Evolutionary conservation across 2,888 invertebrate species (phyloP).

Genomic region (Philopedon plagiatum): DNA sequence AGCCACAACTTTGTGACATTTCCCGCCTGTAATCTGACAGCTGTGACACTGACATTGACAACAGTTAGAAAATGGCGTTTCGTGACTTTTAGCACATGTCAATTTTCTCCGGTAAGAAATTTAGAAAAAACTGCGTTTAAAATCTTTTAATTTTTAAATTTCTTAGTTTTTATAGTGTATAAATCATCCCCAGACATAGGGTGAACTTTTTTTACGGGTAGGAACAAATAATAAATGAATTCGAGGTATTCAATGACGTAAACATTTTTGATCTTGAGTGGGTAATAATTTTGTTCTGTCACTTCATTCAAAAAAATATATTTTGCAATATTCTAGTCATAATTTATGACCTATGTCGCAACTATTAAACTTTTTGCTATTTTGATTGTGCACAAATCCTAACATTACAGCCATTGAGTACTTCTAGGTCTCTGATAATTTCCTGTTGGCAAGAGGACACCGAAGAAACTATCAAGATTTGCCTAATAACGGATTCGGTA

Average conservation of each 20-base stretch:
- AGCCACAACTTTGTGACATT: constrained; percentile 2
- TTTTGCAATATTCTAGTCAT: constrained; percentile 35
- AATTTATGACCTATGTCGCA: constrained; percentile 14
- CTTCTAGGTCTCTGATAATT: constrained; percentile 16
- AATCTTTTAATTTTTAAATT: constrained; percentile 19
- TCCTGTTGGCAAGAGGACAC: constrained; percentile 3
- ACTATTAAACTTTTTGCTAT: not conserved
- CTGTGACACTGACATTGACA: constrained; percentile 20
- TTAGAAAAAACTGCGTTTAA: constrained; percentile 30
- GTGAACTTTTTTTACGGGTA: constrained; percentile 14
- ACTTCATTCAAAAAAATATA: constrained; percentile 47
- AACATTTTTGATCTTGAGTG: constrained; percentile 58
- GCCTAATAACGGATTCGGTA: constrained; percentile 60
- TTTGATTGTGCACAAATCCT: not conserved
- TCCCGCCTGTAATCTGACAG: constrained; percentile 21
- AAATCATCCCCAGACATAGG: constrained; percentile 9
- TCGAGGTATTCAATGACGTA: constrained; percentile 59
- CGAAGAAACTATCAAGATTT: constrained; percentile 57
- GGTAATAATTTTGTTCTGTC: constrained; percentile 54
- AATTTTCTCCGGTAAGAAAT: constrained; percentile 65
- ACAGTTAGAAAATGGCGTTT: constrained; percentile 64
- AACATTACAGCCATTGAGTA: not conserved
- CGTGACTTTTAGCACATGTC: constrained; percentile 67
- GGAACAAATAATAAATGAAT: constrained; percentile 8
- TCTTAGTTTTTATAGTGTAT: not conserved